A percentile compares a stretch with the other conserved stretches of the same genome.
These are phyloP conservation scores for Oscheius myriophilus DNA, from an alignment of 2,888 invertebrate species.

Conservation along the genomic window DNA sequence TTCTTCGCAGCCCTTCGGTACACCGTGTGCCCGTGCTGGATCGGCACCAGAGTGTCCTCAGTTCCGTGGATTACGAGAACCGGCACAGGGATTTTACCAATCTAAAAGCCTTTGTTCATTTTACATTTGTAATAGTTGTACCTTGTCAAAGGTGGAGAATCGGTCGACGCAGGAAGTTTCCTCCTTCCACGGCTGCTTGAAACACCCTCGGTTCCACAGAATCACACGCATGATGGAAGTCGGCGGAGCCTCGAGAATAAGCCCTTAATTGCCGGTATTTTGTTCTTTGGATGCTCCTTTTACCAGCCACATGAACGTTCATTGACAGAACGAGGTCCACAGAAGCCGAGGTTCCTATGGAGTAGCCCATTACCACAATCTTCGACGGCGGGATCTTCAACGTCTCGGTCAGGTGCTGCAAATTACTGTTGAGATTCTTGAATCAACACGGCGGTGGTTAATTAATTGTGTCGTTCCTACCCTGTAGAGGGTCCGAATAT, in stretches of 20 bases:
- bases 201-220: constrained; percentile 42
- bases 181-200: constrained; percentile 36
- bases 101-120: constrained; percentile 34
- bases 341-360: constrained; percentile 58
- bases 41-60: constrained; percentile 52
- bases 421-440: no score
- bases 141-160: constrained; percentile 49
- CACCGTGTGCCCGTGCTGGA: constrained; percentile 52
- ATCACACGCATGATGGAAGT: constrained; percentile 50
- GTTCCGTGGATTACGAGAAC: constrained; percentile 59
- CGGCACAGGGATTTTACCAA: constrained; percentile 45
- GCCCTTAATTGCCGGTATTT: not conserved
- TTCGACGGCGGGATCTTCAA: constrained; percentile 39
- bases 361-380: constrained; percentile 54
- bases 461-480: constrained; percentile 16
- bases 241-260: constrained; percentile 57
- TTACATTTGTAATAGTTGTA: constrained; percentile 8
- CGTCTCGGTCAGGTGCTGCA: constrained; percentile 39
- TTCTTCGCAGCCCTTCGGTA: constrained; percentile 34
- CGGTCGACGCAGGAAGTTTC: constrained; percentile 48
- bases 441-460: no score
- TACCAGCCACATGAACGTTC: constrained; percentile 10
- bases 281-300: not conserved
- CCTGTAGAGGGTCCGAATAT: constrained; percentile 54
- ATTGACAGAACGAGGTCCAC: constrained; percentile 35